Evolutionary conservation across 2,113 vertebrate species (phyloP), one percentile per base, ranked within the genome.

Genomic region (Conger conger): DNA sequence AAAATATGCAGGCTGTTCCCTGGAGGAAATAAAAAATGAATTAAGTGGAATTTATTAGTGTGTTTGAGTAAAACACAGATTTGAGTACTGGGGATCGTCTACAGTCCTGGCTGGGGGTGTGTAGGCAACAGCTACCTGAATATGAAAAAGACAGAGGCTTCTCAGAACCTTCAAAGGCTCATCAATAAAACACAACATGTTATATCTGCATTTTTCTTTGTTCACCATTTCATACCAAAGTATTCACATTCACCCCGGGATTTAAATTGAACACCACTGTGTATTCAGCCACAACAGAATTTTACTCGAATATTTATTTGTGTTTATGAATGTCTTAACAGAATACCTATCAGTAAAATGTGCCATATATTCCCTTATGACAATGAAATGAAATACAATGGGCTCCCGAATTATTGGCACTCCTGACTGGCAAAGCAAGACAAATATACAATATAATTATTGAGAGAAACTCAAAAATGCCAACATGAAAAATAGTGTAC

Each of bases 11-110:
- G 96, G 96, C 94, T 94, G 95, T 95, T 96, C 97, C 97, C 95
- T 89, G 93, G 97, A 97, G 97, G 97, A 96, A 96, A 97, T 96
- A 96, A 96, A 98, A 98, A 98, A 98, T 99, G 97, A 99, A 98
- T 99, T 97, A 98, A 96, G 95, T 94, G 96, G 96, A 98, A 99
- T 97, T 97, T 98, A 98, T 99, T 97, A 92, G 93, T 11, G 92
- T 3, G 92, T 93, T 94, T 92, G 94, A 95, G 94, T 94, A 95
- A 94, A 96, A 95, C 94, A 96, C 93, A 93, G 90, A 95, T 93
- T 94, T 92, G 93, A 93, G 93, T 91, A 92, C 88, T 60, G 90
- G 93, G 88, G 90, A 91, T 82, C 84, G 91, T 81, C 90, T 93
- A 90, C 37, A 50, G 45, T 50, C 45, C 60, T 84, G 77, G 79